A percentile compares a stretch with the other conserved stretches of the same genome.
Conservation (phyloP, 2,113 vertebrate genomes). For the Sinocyclocheilus grahami region DNA sequence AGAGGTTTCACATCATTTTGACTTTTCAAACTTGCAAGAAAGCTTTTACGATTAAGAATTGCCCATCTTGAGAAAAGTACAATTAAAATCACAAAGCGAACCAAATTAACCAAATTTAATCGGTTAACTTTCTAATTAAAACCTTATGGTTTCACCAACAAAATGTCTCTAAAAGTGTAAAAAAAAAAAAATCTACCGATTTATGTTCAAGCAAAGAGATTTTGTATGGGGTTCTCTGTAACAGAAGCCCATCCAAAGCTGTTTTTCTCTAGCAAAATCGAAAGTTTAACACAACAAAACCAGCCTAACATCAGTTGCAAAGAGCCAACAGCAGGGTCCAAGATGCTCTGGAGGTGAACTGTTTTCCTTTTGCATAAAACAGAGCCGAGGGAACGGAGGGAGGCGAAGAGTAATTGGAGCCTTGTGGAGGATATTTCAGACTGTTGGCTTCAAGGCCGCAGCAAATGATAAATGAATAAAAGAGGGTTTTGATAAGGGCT, state of each 20-base stretch:
- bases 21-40: background rate
- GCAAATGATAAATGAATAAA: slow-evolving; percentile 60
- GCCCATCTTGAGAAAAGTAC: background rate
- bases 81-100: background rate
- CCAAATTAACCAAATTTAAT: background rate
- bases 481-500: slow-evolving; percentile 55
- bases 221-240: background rate
- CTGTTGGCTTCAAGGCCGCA: slow-evolving; percentile 27
- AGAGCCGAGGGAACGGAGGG: background rate
- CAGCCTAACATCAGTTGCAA: background rate
- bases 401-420: slow-evolving; percentile 31
- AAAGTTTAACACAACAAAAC: background rate
- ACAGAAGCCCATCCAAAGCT: background rate
- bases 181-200: background rate
- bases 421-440: slow-evolving; percentile 38
- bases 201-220: too few relatives aligned
- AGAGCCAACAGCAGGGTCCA: background rate
- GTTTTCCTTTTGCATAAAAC: slow-evolving; percentile 8
- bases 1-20: too few relatives aligned
- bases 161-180: background rate
- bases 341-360: slow-evolving; percentile 10
- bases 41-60: background rate
- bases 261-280: background rate
- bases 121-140: background rate
- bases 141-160: background rate